Percentiles rank a stretch among this genome's conserved stretches.
Conservation (phyloP, 2,888 invertebrate genomes). For the Nycteola revayana region DNA sequence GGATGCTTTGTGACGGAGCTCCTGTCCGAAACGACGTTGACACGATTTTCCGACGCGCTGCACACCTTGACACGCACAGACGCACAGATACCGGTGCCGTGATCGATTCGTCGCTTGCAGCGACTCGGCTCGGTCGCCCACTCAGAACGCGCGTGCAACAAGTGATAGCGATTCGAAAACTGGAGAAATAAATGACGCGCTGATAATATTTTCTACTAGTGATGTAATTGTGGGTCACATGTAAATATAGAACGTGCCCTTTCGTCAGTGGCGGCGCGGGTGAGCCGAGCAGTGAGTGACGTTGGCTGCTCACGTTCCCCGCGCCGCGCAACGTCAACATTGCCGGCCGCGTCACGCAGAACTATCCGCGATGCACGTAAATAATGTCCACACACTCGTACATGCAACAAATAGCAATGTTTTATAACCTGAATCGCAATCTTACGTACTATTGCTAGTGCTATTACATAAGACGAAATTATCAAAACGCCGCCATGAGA, state of each 20-base stretch:
- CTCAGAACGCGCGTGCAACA: slow-evolving; percentile 72
- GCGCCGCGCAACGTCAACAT: slow-evolving; percentile 77
- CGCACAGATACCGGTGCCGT: slow-evolving; percentile 51
- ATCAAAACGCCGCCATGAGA: slow-evolving; percentile 21
- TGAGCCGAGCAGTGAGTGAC: slow-evolving; percentile 72
- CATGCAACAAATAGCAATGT: slow-evolving; percentile 35
- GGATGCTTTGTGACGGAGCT: slow-evolving; percentile 73
- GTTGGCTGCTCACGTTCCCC: slow-evolving; percentile 72
- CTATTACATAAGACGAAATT: slow-evolving; percentile 27
- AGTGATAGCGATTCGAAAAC: slow-evolving; percentile 65
- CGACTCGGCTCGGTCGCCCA: slow-evolving; percentile 45
- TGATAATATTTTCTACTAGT: slow-evolving; percentile 54
- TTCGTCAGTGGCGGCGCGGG: slow-evolving; percentile 73
- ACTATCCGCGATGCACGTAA: slow-evolving; percentile 52
- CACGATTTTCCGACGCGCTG: slow-evolving; percentile 62
- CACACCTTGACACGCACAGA: slow-evolving; percentile 65
- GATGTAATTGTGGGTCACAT: slow-evolving; percentile 69
- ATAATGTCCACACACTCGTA: slow-evolving; percentile 60
- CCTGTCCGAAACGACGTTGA: slow-evolving; percentile 70
- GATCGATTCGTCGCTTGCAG: slow-evolving; percentile 61
- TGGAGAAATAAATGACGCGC: slow-evolving; percentile 51
- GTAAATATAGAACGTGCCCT: slow-evolving; percentile 78
- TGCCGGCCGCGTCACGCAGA: slow-evolving; percentile 64
- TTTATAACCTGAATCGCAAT: slow-evolving; percentile 27
- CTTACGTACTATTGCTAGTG: slow-evolving; percentile 14